These are phyloP conservation scores for Syngnathus acus DNA, from an alignment of 2,797 vertebrate genomes.

Conservation along the genomic window DNA sequence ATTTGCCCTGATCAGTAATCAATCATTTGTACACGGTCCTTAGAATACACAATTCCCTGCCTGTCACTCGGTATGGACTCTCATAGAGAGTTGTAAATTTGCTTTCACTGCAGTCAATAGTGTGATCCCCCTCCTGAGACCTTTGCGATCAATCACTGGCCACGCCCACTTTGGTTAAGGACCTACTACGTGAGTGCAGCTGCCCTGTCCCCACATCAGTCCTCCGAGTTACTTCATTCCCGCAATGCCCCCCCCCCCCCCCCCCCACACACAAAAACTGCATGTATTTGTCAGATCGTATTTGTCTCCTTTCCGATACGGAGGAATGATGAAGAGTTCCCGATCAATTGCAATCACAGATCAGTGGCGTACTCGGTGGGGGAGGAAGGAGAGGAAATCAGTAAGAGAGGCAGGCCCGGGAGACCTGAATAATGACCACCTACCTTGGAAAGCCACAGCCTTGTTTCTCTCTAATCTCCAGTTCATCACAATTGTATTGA, in stretches of 20 bases:
- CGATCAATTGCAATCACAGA: slow-evolving; percentile 62
- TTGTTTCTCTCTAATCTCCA: slow-evolving; percentile 43
- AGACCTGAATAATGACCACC: slow-evolving; percentile 50
- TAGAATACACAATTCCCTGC: slow-evolving; percentile 15
- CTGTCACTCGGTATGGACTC: slow-evolving; percentile 16
- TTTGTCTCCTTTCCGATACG: slow-evolving; percentile 18
- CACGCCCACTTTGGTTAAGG: slow-evolving; percentile 7
- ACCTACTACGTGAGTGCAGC: background rate
- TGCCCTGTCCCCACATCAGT: background rate
- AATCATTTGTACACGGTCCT: slow-evolving; percentile 30
- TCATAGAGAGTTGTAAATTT: slow-evolving; percentile 32
- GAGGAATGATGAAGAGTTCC: slow-evolving; percentile 42
- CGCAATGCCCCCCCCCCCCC: background rate
- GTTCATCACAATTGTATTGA: slow-evolving; percentile 50
- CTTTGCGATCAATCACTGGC: slow-evolving; percentile 23
- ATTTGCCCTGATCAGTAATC: slow-evolving; percentile 29
- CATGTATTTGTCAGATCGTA: slow-evolving; percentile 21
- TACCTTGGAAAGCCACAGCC: slow-evolving; percentile 25
- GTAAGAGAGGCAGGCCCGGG: slow-evolving; percentile 18
- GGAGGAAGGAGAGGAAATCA: slow-evolving; percentile 33
- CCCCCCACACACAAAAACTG: slow-evolving; percentile 1
- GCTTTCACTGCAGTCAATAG: slow-evolving; percentile 25
- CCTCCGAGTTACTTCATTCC: background rate
- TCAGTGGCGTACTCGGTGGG: slow-evolving; percentile 30
- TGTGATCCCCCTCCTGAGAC: slow-evolving; percentile 11